Evolutionary conservation across 2,113 vertebrate genomes (phyloP).

Genomic region (Junco hyemalis): DNA sequence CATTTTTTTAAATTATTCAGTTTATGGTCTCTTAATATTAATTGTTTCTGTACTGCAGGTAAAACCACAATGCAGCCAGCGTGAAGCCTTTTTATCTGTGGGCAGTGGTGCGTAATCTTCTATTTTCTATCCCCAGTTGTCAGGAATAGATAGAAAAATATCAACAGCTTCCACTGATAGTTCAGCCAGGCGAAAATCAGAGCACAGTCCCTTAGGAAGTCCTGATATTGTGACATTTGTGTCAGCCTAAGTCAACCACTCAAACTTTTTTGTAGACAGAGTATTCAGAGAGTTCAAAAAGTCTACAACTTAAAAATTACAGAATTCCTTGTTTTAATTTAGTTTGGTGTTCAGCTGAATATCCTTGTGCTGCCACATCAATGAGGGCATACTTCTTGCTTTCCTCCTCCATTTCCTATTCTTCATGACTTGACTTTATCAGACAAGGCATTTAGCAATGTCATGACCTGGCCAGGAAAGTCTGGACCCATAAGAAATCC

Average conservation of each 20-base stretch:
- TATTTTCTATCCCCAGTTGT: background rate
- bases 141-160: slow-evolving; percentile 10
- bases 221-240: background rate
- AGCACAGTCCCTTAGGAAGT: background rate
- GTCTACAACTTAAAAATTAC: background rate
- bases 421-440: background rate
- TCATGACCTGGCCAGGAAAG: background rate
- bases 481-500: background rate
- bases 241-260: background rate
- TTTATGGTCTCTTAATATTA: background rate
- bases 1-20: background rate
- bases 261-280: background rate
- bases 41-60: background rate
- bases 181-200: background rate
- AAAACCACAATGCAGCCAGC: background rate
- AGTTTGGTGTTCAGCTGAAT: background rate
- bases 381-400: background rate
- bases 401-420: background rate
- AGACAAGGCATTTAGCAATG: background rate
- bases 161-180: background rate
- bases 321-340: background rate
- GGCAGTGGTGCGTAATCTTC: background rate
- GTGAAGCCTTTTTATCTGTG: background rate
- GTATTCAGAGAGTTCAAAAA: background rate
- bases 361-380: background rate